These are phyloP conservation scores for Drosophila melanica DNA, from an alignment of 1,140 invertebrate species.

Conservation along the genomic window DNA sequence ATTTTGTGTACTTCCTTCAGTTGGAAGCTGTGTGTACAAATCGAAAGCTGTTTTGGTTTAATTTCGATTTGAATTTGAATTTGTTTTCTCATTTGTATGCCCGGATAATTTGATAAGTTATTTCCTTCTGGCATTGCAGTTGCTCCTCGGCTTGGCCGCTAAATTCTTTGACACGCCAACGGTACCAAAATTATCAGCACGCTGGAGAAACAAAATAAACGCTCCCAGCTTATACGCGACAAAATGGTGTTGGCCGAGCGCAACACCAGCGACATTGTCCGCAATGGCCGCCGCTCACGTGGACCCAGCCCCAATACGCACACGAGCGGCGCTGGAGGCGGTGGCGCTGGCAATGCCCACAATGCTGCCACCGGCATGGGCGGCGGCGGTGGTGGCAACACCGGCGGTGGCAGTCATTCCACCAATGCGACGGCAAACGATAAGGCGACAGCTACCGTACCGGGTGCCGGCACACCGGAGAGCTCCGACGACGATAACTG, in stretches of 20 bases:
- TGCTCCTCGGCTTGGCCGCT: constrained; percentile 9
- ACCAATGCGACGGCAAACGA: constrained; percentile 48
- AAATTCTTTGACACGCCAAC: constrained; percentile 14
- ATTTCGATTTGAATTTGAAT: background rate
- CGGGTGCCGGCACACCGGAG: constrained; percentile 85
- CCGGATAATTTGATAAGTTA: constrained; percentile 5
- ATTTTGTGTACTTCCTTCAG: constrained; percentile 21
- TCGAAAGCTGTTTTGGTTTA: background rate
- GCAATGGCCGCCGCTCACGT: constrained; percentile 93
- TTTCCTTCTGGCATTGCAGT: constrained; percentile 12
- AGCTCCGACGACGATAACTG: constrained; percentile 93
- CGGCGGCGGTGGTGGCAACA: constrained; percentile 34
- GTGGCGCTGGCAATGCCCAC: constrained; percentile 38
- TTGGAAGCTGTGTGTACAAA: constrained; percentile 1
- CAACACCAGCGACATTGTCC: constrained; percentile 90
- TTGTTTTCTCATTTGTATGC: background rate
- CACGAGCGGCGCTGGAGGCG: constrained; percentile 84
- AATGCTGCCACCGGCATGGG: constrained; percentile 72
- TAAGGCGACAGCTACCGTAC: constrained; percentile 51
- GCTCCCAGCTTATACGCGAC: constrained; percentile 79
- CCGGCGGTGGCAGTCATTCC: constrained; percentile 30
- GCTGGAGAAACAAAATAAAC: constrained; percentile 82
- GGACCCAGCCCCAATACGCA: constrained; percentile 95
- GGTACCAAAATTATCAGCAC: constrained; percentile 40
- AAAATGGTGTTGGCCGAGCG: constrained; percentile 94